These are phyloP conservation scores for Athripsodes cinereus DNA, from an alignment of 2,888 invertebrate species.

Conservation along the genomic window DNA sequence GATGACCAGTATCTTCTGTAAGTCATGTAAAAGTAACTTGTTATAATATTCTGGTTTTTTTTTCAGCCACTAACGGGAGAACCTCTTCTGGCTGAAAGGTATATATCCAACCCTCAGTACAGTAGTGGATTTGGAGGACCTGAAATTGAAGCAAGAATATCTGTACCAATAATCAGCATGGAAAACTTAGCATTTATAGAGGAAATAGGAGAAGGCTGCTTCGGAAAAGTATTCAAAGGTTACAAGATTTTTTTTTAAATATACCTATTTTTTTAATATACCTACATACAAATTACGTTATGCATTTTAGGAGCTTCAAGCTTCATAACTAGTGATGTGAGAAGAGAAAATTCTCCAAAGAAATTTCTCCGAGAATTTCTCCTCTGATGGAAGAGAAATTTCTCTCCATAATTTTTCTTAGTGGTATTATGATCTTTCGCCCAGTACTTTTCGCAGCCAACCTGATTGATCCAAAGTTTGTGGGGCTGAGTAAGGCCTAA, in stretches of 20 bases:
- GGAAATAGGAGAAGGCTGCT: slow-evolving; percentile 82
- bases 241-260: background rate
- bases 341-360: too few species aligned
- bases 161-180: slow-evolving; percentile 56
- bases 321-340: too few species aligned
- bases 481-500: too few species aligned
- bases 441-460: too few species aligned
- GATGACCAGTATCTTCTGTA: too few species aligned
- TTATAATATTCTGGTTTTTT: background rate
- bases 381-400: too few species aligned
- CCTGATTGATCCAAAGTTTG: too few species aligned
- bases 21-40: background rate
- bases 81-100: slow-evolving; percentile 65
- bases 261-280: background rate
- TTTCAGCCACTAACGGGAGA: slow-evolving; percentile 46
- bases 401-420: too few species aligned
- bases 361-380: too few species aligned
- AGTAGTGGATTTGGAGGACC: slow-evolving; percentile 49
- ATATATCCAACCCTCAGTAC: slow-evolving; percentile 73
- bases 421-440: too few species aligned
- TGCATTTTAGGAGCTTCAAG: too few species aligned
- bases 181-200: slow-evolving; percentile 65
- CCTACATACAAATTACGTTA: too few species aligned
- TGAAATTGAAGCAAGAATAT: slow-evolving; percentile 32
- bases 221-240: slow-evolving; percentile 88